phyloP scores from a whole-genome alignment of 2,797 vertebrate genomes.

The Pangasius sanitwongsei region DNA sequence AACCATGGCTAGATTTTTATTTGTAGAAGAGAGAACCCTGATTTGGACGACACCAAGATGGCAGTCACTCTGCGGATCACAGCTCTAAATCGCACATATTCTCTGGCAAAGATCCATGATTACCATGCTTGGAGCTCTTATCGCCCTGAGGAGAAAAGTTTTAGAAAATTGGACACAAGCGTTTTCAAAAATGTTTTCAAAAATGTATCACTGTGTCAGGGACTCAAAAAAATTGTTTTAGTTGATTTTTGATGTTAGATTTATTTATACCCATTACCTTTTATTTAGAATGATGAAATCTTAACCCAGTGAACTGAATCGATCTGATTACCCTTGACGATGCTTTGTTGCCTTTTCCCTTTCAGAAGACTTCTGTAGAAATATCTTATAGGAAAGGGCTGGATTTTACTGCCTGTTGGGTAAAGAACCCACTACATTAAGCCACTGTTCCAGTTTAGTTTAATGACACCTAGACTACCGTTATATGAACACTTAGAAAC shows the following conservation, averaged over 20 bases:
- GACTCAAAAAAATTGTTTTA: neutral
- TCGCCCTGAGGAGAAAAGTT: neutral
- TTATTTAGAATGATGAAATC: neutral
- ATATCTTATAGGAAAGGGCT: neutral
- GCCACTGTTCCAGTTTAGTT: constrained; percentile 4
- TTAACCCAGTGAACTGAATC: neutral
- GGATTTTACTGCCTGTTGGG: neutral
- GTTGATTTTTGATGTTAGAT: neutral
- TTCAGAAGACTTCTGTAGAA: neutral
- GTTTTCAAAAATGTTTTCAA: neutral
- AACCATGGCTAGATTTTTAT: neutral
- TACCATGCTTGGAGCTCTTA: neutral
- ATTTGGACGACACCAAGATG: neutral
- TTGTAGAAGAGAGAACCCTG: constrained; percentile 5
- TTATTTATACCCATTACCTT: neutral
- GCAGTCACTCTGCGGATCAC: neutral
- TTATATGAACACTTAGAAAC: neutral
- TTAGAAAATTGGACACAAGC: neutral
- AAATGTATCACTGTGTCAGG: neutral
- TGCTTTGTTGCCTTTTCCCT: neutral
- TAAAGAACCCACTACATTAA: neutral
- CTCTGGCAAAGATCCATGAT: neutral
- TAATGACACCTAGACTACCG: neutral
- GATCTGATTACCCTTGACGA: neutral
- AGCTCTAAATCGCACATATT: neutral